Conservation (phyloP, 2,113 vertebrate genomes). For the Notiomystis cincta region DNA sequence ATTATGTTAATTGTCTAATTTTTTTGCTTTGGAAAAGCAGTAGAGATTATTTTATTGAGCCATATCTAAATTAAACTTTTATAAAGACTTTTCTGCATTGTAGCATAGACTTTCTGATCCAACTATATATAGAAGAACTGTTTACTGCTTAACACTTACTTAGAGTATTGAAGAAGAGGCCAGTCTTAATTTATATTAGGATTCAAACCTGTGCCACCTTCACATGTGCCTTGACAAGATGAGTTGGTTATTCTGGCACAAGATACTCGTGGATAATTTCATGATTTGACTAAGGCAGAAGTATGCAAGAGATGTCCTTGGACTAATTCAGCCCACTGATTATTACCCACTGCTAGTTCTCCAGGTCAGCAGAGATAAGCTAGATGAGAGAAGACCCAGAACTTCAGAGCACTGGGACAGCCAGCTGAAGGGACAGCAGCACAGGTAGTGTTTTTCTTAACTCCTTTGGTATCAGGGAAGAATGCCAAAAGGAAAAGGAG, state of each 20-base stretch:
- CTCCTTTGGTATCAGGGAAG: not conserved
- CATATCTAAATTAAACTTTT: not conserved
- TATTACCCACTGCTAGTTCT: not conserved
- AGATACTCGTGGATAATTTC: not conserved
- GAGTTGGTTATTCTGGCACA: not conserved
- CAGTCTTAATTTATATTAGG: not conserved
- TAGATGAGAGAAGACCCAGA: not conserved
- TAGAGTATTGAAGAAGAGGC: not conserved
- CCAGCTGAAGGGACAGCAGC: not conserved
- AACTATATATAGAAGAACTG: not conserved
- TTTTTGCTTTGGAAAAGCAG: not conserved
- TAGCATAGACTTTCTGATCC: not conserved
- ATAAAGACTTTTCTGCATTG: not conserved
- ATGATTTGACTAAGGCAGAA: not conserved
- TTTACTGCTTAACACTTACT: not conserved
- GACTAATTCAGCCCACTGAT: not conserved
- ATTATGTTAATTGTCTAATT: not conserved
- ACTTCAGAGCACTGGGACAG: not conserved
- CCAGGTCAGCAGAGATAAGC: not conserved
- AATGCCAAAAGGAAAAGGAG: not conserved
- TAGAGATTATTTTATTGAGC: not conserved
- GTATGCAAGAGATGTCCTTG: not conserved
- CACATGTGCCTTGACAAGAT: not conserved
- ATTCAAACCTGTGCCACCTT: not conserved
- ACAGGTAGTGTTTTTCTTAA: not conserved